Percentiles rank a stretch among this genome's conserved stretches.
These are phyloP conservation scores for Choreutis nemorana DNA, from an alignment of 2,888 invertebrate species.

Conservation along the genomic window DNA sequence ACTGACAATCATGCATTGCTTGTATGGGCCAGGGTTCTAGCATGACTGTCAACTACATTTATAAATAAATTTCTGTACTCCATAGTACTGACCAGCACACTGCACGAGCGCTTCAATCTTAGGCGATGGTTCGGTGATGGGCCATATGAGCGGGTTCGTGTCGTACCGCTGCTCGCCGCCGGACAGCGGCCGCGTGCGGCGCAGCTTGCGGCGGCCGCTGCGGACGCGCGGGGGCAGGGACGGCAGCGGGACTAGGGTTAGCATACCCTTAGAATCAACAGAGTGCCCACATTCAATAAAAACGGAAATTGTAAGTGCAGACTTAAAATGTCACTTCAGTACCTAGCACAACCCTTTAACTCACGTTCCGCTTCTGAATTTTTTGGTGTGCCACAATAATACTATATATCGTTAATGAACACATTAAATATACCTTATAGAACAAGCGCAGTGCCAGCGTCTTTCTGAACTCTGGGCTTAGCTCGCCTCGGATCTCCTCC, in stretches of 20 bases:
- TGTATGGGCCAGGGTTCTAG: too few relatives aligned
- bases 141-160: conserved; percentile 70
- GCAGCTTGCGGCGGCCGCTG: conserved; percentile 50
- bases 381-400: too few relatives aligned
- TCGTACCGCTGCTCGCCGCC: conserved; percentile 69
- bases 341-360: too few relatives aligned
- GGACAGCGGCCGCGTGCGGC: conserved; percentile 66
- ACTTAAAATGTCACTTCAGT: neutral
- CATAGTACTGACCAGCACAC: conserved; percentile 11
- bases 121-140: conserved; percentile 70
- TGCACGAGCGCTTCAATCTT: conserved; percentile 68
- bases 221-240: conserved; percentile 45
- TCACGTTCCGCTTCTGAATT: too few relatives aligned
- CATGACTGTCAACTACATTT: too few relatives aligned
- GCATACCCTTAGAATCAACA: conserved; percentile 45
- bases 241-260: conserved; percentile 54
- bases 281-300: too few relatives aligned
- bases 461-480: conserved; percentile 67
- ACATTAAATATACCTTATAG: conserved; percentile 76
- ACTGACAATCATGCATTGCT: too few relatives aligned
- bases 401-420: too few relatives aligned
- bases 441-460: conserved; percentile 69
- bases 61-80: too few relatives aligned
- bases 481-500: conserved; percentile 64
- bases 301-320: neutral